A percentile compares a stretch with the other conserved stretches of the same genome.
phyloP scores from a whole-genome alignment of 2,113 vertebrate genomes.

The Menidia beryllina region DNA sequence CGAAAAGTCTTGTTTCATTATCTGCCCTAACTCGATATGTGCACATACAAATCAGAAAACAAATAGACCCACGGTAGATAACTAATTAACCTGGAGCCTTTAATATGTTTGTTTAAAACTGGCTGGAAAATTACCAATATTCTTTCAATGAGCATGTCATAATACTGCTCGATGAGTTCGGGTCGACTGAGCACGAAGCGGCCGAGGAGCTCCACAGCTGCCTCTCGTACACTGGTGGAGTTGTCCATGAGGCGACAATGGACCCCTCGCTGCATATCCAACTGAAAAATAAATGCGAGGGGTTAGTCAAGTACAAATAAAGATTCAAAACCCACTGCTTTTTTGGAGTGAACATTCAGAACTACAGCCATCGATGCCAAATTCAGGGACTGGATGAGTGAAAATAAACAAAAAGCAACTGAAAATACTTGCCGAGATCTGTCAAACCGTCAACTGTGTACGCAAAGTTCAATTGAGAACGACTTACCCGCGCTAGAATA shows the following conservation, averaged over 20 bases:
- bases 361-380: not conserved
- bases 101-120: not conserved
- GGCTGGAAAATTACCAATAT: constrained; percentile 69
- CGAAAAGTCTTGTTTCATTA: not conserved
- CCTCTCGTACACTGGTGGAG: constrained; percentile 96
- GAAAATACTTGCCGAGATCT: not conserved
- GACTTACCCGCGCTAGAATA: constrained; percentile 93
- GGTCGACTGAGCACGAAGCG: constrained; percentile 97
- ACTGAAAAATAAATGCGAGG: constrained; percentile 70
- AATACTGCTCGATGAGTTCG: constrained; percentile 98
- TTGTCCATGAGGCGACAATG: constrained; percentile 98
- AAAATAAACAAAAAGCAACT: not conserved
- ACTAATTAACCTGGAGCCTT: not conserved
- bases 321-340: not conserved
- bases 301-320: not conserved
- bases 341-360: not conserved
- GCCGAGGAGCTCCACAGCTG: constrained; percentile 95
- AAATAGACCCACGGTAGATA: not conserved
- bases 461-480: not conserved
- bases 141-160: constrained; percentile 97
- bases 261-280: constrained; percentile 98
- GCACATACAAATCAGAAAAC: not conserved
- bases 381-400: not conserved
- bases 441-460: not conserved
- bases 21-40: not conserved